Conservation (phyloP, 2,797 vertebrate genomes). For the Hybognathus amarus region DNA sequence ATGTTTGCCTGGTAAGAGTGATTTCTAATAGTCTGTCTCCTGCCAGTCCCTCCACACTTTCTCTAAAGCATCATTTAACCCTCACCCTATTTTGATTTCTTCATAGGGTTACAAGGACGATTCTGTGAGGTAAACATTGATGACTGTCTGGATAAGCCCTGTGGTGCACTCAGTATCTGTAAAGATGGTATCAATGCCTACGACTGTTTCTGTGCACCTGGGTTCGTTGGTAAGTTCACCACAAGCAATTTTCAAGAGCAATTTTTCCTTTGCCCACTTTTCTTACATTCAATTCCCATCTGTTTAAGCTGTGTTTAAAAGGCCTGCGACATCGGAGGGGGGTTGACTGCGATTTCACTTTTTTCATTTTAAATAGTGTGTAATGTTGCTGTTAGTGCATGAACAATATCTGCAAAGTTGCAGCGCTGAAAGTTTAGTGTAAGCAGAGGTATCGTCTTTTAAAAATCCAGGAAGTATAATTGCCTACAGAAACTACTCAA, state of each 20-base stretch:
- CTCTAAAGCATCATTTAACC: constrained; percentile 20
- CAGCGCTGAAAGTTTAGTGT: too few relatives aligned
- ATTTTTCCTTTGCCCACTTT: constrained; percentile 18
- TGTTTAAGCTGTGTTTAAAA: constrained; percentile 28
- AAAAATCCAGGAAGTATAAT: too few relatives aligned
- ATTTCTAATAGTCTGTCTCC: neutral
- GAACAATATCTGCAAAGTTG: too few relatives aligned
- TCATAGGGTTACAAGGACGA: constrained; percentile 79
- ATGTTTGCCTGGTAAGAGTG: constrained; percentile 72
- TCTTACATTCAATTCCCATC: neutral
- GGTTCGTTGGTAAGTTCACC: constrained; percentile 81
- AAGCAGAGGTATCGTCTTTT: too few relatives aligned
- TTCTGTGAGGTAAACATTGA: constrained; percentile 78
- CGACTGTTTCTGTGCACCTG: constrained; percentile 86
- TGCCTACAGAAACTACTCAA: too few relatives aligned
- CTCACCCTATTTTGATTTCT: constrained; percentile 13
- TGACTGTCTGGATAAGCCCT: constrained; percentile 79
- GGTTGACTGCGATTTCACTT: too few relatives aligned
- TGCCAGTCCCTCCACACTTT: neutral
- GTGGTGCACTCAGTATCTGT: constrained; percentile 82
- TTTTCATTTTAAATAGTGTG: too few relatives aligned
- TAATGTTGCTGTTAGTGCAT: too few relatives aligned
- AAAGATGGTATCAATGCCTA: constrained; percentile 74
- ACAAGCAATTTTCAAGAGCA: constrained; percentile 26
- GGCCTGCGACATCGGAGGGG: constrained; percentile 34